Evolutionary conservation across 2,113 vertebrate species (phyloP).

Genomic region (Phalacrocorax aristotelis): DNA sequence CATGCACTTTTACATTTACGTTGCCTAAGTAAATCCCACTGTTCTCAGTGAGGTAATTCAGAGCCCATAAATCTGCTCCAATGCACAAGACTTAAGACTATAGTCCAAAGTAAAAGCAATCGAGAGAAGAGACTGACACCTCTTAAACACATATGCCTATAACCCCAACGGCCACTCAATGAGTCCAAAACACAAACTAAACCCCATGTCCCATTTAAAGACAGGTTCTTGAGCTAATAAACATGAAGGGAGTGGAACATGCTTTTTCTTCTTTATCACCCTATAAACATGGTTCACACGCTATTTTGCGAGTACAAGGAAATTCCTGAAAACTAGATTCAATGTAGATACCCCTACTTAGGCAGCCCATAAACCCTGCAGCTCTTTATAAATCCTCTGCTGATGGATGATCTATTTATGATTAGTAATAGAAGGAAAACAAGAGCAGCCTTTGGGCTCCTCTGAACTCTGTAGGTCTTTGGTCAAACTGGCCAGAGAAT

Average conservation of each 20-base stretch:
- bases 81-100: accelerated
- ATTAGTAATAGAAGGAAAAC: not conserved
- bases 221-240: not conserved
- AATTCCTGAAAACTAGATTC: not conserved
- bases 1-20: not conserved
- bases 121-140: not conserved
- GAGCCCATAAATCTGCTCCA: not conserved
- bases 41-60: not conserved
- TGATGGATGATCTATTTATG: not conserved
- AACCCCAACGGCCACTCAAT: not conserved
- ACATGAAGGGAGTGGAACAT: not conserved
- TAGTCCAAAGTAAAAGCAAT: accelerated
- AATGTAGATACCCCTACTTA: not conserved
- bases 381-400: not conserved
- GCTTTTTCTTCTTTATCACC: not conserved
- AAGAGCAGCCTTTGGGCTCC: not conserved
- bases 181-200: not conserved
- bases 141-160: not conserved
- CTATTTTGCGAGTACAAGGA: not conserved
- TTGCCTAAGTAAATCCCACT: not conserved
- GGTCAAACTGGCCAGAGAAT: not conserved
- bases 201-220: not conserved
- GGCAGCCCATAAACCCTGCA: not conserved
- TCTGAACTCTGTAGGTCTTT: not conserved
- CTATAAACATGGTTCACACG: not conserved